Percentiles rank a stretch among this genome's conserved stretches.
These are phyloP conservation scores for Drosophila meridiana DNA, from an alignment of 2,888 invertebrate genomes.

Conservation along the genomic window DNA sequence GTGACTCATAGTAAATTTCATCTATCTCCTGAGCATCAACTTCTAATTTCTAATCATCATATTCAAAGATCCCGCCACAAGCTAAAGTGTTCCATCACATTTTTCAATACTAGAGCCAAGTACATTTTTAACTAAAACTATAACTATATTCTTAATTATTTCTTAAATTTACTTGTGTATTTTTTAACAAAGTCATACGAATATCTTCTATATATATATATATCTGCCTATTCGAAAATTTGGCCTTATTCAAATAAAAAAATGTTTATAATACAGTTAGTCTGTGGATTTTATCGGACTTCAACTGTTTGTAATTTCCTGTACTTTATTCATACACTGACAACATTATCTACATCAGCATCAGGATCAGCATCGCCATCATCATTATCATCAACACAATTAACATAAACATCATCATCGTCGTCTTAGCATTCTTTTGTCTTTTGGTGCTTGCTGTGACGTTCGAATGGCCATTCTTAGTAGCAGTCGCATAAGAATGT, in stretches of 20 bases:
- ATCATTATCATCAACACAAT: neutral
- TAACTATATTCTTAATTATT: too few species aligned
- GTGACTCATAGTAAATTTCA: neutral
- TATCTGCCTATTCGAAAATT: neutral
- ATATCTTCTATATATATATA: neutral
- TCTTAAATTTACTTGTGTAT: too few species aligned
- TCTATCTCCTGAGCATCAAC: neutral
- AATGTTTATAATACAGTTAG: neutral
- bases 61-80: neutral
- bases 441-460: constrained; percentile 20
- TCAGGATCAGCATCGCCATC: neutral
- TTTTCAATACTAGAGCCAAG: too few species aligned
- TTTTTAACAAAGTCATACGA: too few species aligned
- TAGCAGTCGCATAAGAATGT: constrained; percentile 16
- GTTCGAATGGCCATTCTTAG: constrained; percentile 33
- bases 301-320: constrained; percentile 19
- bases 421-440: neutral
- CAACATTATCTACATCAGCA: neutral
- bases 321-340: neutral
- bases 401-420: neutral
- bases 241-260: neutral
- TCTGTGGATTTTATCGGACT: neutral
- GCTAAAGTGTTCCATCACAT: too few species aligned
- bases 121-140: too few species aligned
- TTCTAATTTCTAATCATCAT: neutral